Base-by-base conservation (phyloP, 2,888 invertebrate genomes). In the Pandemis cinnamomeana region DNA sequence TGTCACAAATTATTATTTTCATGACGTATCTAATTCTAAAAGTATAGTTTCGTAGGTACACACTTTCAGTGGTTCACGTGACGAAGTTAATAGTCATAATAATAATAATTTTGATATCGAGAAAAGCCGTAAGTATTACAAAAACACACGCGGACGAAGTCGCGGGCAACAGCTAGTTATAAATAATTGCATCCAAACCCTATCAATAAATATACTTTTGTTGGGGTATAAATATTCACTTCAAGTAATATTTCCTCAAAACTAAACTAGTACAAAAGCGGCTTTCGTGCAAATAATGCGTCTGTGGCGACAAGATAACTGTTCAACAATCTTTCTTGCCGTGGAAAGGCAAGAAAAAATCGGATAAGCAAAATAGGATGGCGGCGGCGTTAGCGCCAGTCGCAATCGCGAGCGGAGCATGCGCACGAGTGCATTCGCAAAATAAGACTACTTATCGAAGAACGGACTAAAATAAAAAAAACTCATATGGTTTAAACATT, bases 401-500 rank as follows among this genome's bases (percentile, higher is more conserved):
- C 79, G 80, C 88, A 88, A 66, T 42, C 51, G 51, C 51, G 80
- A 79, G 84, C 86, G 86, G 84, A 79, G 80, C 77, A 81, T 83
- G 83, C 85, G 85, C 84, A 77, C 81, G 80, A 83, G 84, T 71
- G 62, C 62, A 60, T 46, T 51, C 64, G 77, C 76, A 66, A 76
- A 58, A 60, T 20, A 71, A 53, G 67, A 20, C 20, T 20, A 20
- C 20, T 20, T 20, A 20, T 20, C 20, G 20, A 20, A 20, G 0
- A 20, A 10, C 60, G 71, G 51, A 76, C 75, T 75, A 67, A 68
- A 77, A 76, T 74, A 76, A 78, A 7, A 1, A 58, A 27, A 27
- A 7, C 7, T 20, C 0, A 20, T 6, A 15, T 3, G 20, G 2
- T 36, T 36, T 36, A 2, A 4, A 48, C 5, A 10, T 8, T 0